Evolutionary conservation across 37 sponge, comb jelly and placozoan genomes (phyloP).

Genomic region (Chondrilla cf. caribensis): DNA sequence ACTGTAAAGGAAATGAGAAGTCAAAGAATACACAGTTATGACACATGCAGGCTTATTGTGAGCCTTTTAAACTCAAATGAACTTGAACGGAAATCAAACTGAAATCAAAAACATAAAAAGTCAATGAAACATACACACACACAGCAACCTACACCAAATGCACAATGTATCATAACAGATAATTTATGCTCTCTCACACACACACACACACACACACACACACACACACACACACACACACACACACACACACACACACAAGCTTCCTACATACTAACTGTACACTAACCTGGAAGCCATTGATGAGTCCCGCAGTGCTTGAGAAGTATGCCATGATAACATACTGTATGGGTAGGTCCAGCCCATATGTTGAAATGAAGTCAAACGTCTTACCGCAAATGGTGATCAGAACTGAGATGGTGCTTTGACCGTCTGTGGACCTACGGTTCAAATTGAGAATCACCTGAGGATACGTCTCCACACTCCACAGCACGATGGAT

Average conservation of each 20-base stretch:
- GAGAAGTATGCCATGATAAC: constrained; percentile 55
- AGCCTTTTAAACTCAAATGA: no score
- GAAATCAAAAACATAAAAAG: no score
- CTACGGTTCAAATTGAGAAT: constrained; percentile 30
- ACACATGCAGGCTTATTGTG: no score
- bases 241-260: neutral
- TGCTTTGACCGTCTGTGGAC: constrained; percentile 38
- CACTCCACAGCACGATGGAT: constrained; percentile 42
- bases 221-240: neutral
- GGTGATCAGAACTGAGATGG: constrained; percentile 37
- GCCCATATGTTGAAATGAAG: constrained; percentile 41
- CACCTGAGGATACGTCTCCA: constrained; percentile 50
- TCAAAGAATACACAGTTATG: no score
- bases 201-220: neutral
- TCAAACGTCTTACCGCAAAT: constrained; percentile 43
- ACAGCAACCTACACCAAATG: neutral
- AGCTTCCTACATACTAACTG: neutral
- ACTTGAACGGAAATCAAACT: no score
- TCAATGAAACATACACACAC: neutral
- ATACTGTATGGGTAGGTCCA: constrained; percentile 31
- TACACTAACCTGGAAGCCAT: constrained; percentile 36
- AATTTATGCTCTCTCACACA: neutral
- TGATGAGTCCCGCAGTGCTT: constrained; percentile 31
- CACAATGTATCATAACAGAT: neutral
- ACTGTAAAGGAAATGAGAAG: neutral